phyloP scores from a whole-genome alignment of 2,888 invertebrate species.

The Trichopoda pennipes region DNA sequence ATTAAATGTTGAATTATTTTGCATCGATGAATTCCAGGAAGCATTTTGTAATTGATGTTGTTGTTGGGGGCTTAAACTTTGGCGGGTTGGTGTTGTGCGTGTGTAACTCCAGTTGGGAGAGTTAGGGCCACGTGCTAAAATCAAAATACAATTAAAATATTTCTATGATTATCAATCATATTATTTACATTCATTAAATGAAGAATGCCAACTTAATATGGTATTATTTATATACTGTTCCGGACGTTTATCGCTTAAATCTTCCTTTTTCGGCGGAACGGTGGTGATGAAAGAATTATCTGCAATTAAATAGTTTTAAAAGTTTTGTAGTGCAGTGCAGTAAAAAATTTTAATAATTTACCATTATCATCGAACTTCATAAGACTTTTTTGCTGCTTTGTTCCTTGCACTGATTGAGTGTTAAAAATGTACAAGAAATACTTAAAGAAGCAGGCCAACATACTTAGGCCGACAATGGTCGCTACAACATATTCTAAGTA shows the following conservation, averaged over 20 bases:
- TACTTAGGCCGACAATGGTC: slow-evolving; percentile 81
- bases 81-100: slow-evolving; percentile 75
- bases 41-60: slow-evolving; percentile 69
- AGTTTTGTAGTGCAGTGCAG: neutral
- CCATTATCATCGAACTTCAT: slow-evolving; percentile 82
- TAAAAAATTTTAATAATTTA: slow-evolving; percentile 37
- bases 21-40: slow-evolving; percentile 74
- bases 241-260: slow-evolving; percentile 33
- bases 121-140: slow-evolving; percentile 67
- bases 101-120: slow-evolving; percentile 75
- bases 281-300: slow-evolving; percentile 76
- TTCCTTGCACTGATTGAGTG: slow-evolving; percentile 81
- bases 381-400: slow-evolving; percentile 82
- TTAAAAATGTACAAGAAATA: slow-evolving; percentile 81
- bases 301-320: slow-evolving; percentile 49
- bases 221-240: slow-evolving; percentile 72
- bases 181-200: slow-evolving; percentile 78
- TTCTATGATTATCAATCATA: neutral
- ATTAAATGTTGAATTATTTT: slow-evolving; percentile 75
- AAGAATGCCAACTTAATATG: slow-evolving; percentile 80
- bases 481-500: slow-evolving; percentile 81
- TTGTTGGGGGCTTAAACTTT: slow-evolving; percentile 75
- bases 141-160: neutral
- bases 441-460: slow-evolving; percentile 82
- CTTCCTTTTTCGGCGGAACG: slow-evolving; percentile 51